phyloP scores from a whole-genome alignment of 2,113 vertebrate species.

The Corapipo altera region DNA sequence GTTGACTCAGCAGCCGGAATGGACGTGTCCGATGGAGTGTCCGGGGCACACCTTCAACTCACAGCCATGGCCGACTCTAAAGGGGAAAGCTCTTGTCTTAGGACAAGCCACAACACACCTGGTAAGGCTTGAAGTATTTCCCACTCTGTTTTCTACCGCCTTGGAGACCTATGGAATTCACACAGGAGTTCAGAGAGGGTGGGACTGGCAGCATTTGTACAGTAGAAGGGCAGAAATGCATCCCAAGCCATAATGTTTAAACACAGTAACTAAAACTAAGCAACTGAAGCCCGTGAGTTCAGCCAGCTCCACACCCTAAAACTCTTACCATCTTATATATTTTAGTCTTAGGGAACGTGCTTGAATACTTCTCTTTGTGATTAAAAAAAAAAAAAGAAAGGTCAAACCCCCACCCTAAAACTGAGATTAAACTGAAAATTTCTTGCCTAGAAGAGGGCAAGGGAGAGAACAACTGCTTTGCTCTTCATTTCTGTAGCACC shows the following conservation, averaged over 20 bases:
- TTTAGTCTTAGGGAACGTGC: background rate
- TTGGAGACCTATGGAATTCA: background rate
- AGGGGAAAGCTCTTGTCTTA: background rate
- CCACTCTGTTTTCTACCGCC: background rate
- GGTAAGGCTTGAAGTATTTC: background rate
- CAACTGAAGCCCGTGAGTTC: background rate
- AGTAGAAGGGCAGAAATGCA: background rate
- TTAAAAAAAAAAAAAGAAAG: background rate
- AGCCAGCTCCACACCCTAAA: background rate
- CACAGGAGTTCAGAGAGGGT: background rate
- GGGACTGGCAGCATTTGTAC: rapidly evolving
- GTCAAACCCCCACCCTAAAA: rapidly evolving
- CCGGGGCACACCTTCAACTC: background rate
- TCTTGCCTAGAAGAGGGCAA: background rate
- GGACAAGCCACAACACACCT: background rate
- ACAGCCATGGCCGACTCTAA: background rate
- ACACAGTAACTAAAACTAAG: background rate
- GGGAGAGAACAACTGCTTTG: background rate
- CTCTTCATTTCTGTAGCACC: background rate
- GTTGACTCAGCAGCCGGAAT: slow-evolving; percentile 57
- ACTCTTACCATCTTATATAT: background rate
- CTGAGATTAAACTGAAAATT: background rate
- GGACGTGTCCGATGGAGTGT: slow-evolving; percentile 9
- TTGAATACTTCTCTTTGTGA: background rate
- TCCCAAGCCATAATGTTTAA: background rate